Percentiles rank a stretch among this genome's conserved stretches.
phyloP scores from a whole-genome alignment of 2,113 vertebrate species.

The Tamias sibiricus region DNA sequence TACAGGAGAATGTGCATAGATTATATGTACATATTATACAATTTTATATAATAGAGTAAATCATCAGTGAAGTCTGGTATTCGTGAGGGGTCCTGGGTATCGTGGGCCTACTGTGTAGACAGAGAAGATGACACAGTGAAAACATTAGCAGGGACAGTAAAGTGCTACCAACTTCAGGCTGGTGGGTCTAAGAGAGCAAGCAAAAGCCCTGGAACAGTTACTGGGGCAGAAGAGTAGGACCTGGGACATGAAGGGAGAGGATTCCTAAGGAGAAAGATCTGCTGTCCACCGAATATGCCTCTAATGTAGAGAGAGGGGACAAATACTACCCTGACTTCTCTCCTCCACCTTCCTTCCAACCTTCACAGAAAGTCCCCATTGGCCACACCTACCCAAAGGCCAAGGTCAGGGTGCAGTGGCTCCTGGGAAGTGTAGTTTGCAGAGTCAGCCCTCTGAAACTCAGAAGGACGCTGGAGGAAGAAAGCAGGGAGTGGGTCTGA shows the following conservation, averaged over 20 bases:
- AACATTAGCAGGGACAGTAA: not conserved
- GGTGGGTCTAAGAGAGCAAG: not conserved
- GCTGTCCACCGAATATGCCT: too few species aligned
- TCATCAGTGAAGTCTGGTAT: not conserved
- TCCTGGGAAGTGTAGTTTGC: not conserved
- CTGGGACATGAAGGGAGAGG: too few species aligned
- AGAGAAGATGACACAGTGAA: not conserved
- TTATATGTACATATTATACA: not conserved
- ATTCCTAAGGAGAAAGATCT: not conserved
- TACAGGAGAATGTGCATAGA: not conserved
- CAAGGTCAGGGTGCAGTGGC: accelerated
- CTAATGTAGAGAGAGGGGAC: not conserved
- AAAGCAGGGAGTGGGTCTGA: not conserved
- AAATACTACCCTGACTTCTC: not conserved
- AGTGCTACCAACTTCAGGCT: not conserved
- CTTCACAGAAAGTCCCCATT: too few species aligned
- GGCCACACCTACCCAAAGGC: not conserved
- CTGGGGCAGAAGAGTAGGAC: not conserved
- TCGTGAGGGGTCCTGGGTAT: not conserved
- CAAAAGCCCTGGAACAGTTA: accelerated
- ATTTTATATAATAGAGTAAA: not conserved
- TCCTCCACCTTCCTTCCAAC: not conserved
- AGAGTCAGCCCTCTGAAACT: not conserved
- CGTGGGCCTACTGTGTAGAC: not conserved
- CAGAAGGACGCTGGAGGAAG: not conserved